A percentile compares a stretch with the other conserved stretches of the same genome.
phyloP scores from a whole-genome alignment of 2,113 vertebrate genomes.

The Chlorodrepanis virens region DNA sequence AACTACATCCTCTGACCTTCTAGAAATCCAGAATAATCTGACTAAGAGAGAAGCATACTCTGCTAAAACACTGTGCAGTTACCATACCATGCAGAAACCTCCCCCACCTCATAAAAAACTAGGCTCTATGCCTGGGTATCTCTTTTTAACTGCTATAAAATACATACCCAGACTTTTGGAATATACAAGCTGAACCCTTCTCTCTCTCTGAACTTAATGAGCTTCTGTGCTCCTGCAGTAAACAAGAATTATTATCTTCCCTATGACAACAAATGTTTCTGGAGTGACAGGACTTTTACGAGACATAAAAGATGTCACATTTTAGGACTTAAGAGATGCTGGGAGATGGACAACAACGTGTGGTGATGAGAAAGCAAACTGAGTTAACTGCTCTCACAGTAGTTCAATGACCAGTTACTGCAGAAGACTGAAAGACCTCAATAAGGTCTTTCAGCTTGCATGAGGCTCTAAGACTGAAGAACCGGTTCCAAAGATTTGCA shows the following conservation, averaged over 20 bases:
- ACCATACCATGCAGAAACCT: background rate
- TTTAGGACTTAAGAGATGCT: background rate
- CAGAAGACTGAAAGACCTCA: background rate
- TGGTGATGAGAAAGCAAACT: background rate
- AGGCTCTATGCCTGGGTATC: background rate
- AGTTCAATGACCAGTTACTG: background rate
- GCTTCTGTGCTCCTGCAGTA: background rate
- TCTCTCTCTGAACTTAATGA: background rate
- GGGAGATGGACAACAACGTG: background rate
- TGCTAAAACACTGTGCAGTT: background rate
- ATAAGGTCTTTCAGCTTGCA: background rate
- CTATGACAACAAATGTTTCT: background rate
- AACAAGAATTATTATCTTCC: background rate
- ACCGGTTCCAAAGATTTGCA: background rate
- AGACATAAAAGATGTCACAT: background rate
- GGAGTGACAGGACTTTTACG: background rate
- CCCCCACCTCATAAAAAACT: background rate
- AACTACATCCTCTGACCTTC: background rate
- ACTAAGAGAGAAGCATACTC: background rate
- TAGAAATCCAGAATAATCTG: background rate
- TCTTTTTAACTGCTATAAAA: background rate
- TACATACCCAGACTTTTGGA: background rate
- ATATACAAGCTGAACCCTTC: background rate
- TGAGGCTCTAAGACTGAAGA: background rate
- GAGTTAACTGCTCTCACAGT: background rate